Evolutionary conservation across 1,140 invertebrate genomes (phyloP).

Genomic region (Yoshiicerus persimilis): DNA sequence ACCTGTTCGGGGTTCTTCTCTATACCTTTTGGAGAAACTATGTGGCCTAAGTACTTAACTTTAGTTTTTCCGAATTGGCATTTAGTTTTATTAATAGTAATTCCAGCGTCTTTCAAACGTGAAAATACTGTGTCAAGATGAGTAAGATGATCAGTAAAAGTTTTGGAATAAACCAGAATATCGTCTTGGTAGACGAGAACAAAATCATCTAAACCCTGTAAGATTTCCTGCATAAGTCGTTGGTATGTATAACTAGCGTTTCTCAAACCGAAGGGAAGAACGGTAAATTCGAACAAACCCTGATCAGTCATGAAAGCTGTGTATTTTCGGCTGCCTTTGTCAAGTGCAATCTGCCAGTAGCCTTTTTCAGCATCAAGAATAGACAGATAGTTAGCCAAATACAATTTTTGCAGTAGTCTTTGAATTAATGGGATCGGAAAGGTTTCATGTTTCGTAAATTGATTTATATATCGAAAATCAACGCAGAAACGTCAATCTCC

Average conservation of each 20-base stretch:
- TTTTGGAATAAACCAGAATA: slow-evolving; percentile 56
- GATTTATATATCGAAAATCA: slow-evolving; percentile 27
- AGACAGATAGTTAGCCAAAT: neutral
- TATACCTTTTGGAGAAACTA: slow-evolving; percentile 51
- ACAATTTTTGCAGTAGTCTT: neutral
- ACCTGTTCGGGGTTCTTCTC: slow-evolving; percentile 52
- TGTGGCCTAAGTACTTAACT: slow-evolving; percentile 52
- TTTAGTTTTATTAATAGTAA: slow-evolving; percentile 48
- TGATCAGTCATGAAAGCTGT: slow-evolving; percentile 52
- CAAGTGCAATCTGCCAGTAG: slow-evolving; percentile 30
- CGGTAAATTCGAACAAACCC: slow-evolving; percentile 53
- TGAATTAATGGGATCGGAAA: slow-evolving; percentile 31
- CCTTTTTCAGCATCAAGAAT: slow-evolving; percentile 23
- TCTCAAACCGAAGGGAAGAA: slow-evolving; percentile 56
- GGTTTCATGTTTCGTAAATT: neutral
- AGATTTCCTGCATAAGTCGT: slow-evolving; percentile 56
- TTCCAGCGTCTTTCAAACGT: slow-evolving; percentile 23
- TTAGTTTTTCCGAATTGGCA: slow-evolving; percentile 47
- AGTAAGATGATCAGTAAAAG: slow-evolving; percentile 49
- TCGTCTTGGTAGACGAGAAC: slow-evolving; percentile 59
- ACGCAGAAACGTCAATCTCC: neutral
- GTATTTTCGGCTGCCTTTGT: neutral
- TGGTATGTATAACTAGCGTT: slow-evolving; percentile 58
- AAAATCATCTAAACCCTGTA: slow-evolving; percentile 52
- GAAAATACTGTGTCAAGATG: slow-evolving; percentile 43